Evolutionary conservation across 2,797 vertebrate genomes (phyloP).

Genomic region (Amphiprion clarkii): DNA sequence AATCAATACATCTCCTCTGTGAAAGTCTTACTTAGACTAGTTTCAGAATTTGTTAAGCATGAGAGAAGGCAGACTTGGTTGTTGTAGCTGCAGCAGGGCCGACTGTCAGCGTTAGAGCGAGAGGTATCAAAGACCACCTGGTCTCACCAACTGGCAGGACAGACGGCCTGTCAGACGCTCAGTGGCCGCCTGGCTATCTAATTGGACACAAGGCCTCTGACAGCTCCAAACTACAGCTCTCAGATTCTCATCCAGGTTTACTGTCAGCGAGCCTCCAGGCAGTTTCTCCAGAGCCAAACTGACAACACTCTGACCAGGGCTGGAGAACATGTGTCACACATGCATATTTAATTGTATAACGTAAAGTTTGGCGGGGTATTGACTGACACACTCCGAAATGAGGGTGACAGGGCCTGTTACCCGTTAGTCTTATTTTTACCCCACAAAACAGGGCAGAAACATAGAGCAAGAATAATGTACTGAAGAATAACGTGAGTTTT

Average conservation of each 20-base stretch:
- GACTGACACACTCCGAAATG: not conserved
- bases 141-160: slow-evolving; percentile 65
- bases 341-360: slow-evolving; percentile 10
- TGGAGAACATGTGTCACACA: slow-evolving; percentile 22
- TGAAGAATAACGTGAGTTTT: not conserved
- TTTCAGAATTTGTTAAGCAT: slow-evolving; percentile 26
- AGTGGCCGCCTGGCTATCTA: slow-evolving; percentile 52
- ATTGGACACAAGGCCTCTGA: slow-evolving; percentile 78
- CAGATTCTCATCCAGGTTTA: slow-evolving; percentile 53
- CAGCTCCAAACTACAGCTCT: slow-evolving; percentile 61
- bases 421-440: not conserved
- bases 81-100: slow-evolving; percentile 10
- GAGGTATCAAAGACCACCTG: slow-evolving; percentile 76
- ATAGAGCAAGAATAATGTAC: not conserved
- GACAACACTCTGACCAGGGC: slow-evolving; percentile 30
- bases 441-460: not conserved
- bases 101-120: slow-evolving; percentile 52
- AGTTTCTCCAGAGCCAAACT: slow-evolving; percentile 35
- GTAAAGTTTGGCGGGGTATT: not conserved
- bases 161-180: slow-evolving; percentile 71
- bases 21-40: not conserved
- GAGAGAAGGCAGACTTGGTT: slow-evolving; percentile 21
- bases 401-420: not conserved
- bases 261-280: slow-evolving; percentile 45
- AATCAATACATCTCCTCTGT: not conserved